Evolutionary conservation across 2,888 invertebrate genomes (phyloP).

Genomic region (Oeneis ivallda): DNA sequence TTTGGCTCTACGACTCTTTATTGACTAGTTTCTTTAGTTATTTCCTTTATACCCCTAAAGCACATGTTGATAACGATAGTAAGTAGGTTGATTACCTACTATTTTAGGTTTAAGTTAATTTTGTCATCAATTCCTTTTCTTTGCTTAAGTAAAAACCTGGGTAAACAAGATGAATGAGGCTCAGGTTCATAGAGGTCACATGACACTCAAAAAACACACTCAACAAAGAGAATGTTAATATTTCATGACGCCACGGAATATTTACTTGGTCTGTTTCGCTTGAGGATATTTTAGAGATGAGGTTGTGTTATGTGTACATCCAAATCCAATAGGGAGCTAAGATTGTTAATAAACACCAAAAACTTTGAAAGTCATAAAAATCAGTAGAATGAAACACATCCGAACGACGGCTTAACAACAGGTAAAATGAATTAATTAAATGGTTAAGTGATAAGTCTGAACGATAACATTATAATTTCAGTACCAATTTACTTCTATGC

Average conservation of each 20-base stretch:
- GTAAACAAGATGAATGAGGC: slow-evolving; percentile 7
- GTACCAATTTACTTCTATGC: background rate
- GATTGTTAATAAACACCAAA: background rate
- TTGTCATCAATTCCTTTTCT: background rate
- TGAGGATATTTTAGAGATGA: background rate
- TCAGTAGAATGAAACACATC: background rate
- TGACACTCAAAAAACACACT: slow-evolving; percentile 10
- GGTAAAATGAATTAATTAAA: too few species aligned
- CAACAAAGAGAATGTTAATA: slow-evolving; percentile 24
- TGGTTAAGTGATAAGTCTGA: too few species aligned
- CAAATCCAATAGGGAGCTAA: too few species aligned
- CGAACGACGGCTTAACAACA: too few species aligned
- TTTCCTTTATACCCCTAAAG: too few species aligned
- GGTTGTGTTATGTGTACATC: background rate
- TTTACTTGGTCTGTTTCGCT: background rate
- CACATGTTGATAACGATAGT: too few species aligned
- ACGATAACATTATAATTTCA: too few species aligned
- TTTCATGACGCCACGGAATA: slow-evolving; percentile 5
- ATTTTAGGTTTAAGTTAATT: too few species aligned
- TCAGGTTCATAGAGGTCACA: slow-evolving; percentile 21
- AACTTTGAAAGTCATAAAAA: background rate
- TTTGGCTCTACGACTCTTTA: too few species aligned
- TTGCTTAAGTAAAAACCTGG: background rate
- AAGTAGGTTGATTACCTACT: too few species aligned
- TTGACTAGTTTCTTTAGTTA: too few species aligned